Evolutionary conservation across 2,888 invertebrate species (phyloP).

Genomic region (Sialis fuliginosa): DNA sequence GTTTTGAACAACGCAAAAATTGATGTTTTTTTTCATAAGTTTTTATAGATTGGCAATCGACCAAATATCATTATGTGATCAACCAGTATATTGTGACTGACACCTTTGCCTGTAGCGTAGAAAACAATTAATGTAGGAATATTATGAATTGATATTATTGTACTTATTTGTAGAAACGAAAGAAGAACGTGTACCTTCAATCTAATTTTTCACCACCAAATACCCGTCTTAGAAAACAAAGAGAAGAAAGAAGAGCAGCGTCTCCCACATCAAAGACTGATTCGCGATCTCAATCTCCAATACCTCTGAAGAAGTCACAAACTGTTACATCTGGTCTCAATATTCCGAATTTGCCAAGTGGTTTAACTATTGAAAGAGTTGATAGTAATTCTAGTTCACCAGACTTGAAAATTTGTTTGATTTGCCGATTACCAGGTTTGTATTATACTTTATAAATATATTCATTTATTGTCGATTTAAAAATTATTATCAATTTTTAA

Average conservation of each 20-base stretch:
- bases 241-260: constrained; percentile 16
- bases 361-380: constrained; percentile 32
- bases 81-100: too few species aligned
- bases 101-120: too few species aligned
- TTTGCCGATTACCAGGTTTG: constrained; percentile 30
- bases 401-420: constrained; percentile 25
- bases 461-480: not conserved
- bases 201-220: constrained; percentile 29
- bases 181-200: constrained; percentile 27
- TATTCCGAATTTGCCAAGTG: constrained; percentile 31
- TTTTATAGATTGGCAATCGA: too few species aligned
- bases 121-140: not conserved
- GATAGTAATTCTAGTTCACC: constrained; percentile 17
- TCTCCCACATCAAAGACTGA: constrained; percentile 12
- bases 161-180: constrained; percentile 25
- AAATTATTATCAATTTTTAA: too few species aligned
- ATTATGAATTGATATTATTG: constrained; percentile 1
- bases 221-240: constrained; percentile 23
- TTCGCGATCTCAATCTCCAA: constrained; percentile 13
- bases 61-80: too few species aligned
- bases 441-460: not conserved
- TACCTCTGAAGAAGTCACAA: constrained; percentile 14
- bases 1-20: too few species aligned
- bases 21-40: too few species aligned
- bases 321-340: constrained; percentile 18